Conservation (phyloP, 1,140 invertebrate species). For the Lycorma delicatula region DNA sequence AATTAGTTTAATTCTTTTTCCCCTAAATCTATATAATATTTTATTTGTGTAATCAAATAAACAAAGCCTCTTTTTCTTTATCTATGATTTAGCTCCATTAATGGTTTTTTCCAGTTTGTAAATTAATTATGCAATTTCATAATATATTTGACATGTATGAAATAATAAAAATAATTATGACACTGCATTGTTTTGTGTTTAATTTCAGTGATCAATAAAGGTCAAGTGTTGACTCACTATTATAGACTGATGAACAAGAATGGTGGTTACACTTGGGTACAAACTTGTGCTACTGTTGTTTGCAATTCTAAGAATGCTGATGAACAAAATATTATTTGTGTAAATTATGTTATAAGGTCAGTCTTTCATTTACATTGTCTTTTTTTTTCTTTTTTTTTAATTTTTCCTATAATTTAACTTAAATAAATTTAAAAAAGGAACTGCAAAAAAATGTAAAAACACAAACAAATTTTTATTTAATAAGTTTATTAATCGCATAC, state of each 20-base stretch:
- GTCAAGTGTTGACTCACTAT: constrained; percentile 92
- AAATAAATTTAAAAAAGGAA: too few species aligned
- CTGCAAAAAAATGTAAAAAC: too few species aligned
- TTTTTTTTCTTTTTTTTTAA: background rate
- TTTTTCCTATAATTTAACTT: too few species aligned
- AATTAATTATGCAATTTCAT: background rate
- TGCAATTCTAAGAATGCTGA: constrained; percentile 91
- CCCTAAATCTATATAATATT: too few species aligned
- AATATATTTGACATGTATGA: background rate
- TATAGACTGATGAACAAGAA: constrained; percentile 92
- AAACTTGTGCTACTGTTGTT: constrained; percentile 93
- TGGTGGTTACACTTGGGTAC: constrained; percentile 92
- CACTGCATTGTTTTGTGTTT: constrained; percentile 27
- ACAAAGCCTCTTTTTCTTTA: too few species aligned
- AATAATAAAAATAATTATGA: background rate
- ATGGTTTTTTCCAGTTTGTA: too few species aligned
- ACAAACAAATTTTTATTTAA: too few species aligned
- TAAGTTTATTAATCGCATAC: too few species aligned
- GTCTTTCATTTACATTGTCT: too few species aligned
- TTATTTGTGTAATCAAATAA: too few species aligned
- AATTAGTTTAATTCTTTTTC: too few species aligned
- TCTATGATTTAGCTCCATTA: too few species aligned
- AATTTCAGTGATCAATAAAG: constrained; percentile 87
- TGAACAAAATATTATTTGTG: constrained; percentile 92
- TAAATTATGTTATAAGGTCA: constrained; percentile 91